Evolutionary conservation across 2,113 vertebrate species (phyloP).

Genomic region (Rhea americana): DNA sequence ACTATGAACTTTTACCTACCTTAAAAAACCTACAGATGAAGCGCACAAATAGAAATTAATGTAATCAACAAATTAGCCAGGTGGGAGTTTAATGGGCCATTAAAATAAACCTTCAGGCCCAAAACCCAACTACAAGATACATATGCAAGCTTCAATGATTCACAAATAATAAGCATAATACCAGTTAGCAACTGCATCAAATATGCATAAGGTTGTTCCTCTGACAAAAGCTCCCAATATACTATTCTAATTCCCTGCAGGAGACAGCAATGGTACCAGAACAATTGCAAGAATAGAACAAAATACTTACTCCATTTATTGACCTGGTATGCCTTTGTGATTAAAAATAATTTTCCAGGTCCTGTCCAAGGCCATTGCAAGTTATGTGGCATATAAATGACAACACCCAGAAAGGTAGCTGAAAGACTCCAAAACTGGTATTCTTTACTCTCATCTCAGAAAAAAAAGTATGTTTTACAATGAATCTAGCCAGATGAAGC

Average conservation of each 20-base stretch:
- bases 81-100: background rate
- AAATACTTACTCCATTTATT: background rate
- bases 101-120: conserved; percentile 10
- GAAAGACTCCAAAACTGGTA: background rate
- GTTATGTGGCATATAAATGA: background rate
- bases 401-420: background rate
- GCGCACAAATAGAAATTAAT: background rate
- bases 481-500: background rate
- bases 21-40: background rate
- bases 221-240: background rate
- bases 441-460: background rate
- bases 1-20: background rate
- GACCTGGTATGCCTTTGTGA: background rate
- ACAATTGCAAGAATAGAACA: background rate
- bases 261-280: background rate
- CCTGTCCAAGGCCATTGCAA: background rate
- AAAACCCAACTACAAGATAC: background rate
- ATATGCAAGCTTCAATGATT: background rate
- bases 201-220: conserved; percentile 3
- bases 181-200: conserved; percentile 17
- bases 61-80: background rate
- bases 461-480: background rate
- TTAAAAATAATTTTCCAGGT: background rate
- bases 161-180: background rate
- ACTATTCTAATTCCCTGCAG: background rate